Evolutionary conservation across 2,113 vertebrate species (phyloP).

Genomic region (Channa argus): DNA sequence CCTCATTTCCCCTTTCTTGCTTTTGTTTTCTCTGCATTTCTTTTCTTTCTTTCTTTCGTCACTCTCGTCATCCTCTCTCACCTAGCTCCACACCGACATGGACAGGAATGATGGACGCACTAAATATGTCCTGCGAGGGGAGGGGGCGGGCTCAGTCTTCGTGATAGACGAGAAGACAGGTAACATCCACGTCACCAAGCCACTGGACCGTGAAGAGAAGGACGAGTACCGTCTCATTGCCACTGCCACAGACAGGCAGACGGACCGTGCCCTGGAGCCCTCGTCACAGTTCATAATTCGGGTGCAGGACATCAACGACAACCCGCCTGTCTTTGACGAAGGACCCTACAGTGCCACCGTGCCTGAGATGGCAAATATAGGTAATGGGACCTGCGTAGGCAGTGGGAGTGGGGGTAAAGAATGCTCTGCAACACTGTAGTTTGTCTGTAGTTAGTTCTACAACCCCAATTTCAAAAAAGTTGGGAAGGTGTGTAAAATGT

Average conservation of each 20-base stretch:
- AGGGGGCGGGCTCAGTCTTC: conserved; percentile 92
- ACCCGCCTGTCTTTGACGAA: conserved; percentile 90
- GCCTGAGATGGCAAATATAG: conserved; percentile 93
- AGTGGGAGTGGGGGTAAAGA: background rate
- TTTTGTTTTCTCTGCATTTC: conserved; percentile 2
- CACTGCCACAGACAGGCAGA: conserved; percentile 90
- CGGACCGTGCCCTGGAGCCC: conserved; percentile 90
- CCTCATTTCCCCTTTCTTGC: background rate
- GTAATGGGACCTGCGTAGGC: conserved; percentile 56
- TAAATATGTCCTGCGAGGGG: conserved; percentile 90
- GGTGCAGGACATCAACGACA: conserved; percentile 95
- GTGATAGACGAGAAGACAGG: conserved; percentile 95
- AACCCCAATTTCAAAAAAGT: too few relatives aligned
- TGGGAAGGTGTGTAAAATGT: too few relatives aligned
- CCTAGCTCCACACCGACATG: conserved; percentile 92
- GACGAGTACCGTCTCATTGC: conserved; percentile 90
- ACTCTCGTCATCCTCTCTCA: conserved; percentile 2
- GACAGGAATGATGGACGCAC: conserved; percentile 91
- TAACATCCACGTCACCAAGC: conserved; percentile 94
- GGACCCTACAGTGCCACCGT: conserved; percentile 90
- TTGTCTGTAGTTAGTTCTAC: too few relatives aligned
- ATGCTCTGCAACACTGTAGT: too few relatives aligned
- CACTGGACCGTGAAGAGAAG: conserved; percentile 92
- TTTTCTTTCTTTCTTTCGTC: background rate
- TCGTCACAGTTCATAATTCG: conserved; percentile 94